Conservation (phyloP, 2,113 vertebrate genomes). For the Ardeotis arabs region DNA sequence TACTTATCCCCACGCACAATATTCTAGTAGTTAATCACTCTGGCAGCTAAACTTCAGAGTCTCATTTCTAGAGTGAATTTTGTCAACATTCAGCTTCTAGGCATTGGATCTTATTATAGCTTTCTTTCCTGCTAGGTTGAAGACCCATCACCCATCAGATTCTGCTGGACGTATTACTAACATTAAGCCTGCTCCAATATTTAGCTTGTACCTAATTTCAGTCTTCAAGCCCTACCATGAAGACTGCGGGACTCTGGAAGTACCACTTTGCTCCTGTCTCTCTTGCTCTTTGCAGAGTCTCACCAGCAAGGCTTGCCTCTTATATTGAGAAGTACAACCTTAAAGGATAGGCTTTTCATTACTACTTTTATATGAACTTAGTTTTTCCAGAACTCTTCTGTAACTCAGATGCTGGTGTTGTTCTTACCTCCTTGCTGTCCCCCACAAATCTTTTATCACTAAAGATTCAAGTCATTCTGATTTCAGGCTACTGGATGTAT, state of each 20-base stretch:
- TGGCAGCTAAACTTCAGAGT: background rate
- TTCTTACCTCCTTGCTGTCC: background rate
- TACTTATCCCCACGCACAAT: background rate
- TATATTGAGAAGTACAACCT: background rate
- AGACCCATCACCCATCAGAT: background rate
- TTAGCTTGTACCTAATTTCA: background rate
- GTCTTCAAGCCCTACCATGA: background rate
- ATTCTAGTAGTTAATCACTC: constrained; percentile 35
- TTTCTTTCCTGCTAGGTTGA: background rate
- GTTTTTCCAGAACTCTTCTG: background rate
- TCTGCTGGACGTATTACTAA: background rate
- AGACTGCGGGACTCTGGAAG: background rate
- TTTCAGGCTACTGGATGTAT: background rate
- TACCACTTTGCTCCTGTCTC: background rate
- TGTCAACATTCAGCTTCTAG: constrained; percentile 1
- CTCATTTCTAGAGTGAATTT: constrained; percentile 29
- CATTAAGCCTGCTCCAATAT: background rate
- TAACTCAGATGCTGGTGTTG: background rate
- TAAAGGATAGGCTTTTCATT: background rate
- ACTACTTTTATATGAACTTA: background rate
- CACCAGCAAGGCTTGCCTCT: background rate
- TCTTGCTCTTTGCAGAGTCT: background rate
- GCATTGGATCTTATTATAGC: background rate
- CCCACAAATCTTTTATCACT: background rate
- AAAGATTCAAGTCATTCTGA: background rate